Base-by-base conservation (phyloP, 53 echinoderm and acorn worm species). In the Stichopus horrens region DNA sequence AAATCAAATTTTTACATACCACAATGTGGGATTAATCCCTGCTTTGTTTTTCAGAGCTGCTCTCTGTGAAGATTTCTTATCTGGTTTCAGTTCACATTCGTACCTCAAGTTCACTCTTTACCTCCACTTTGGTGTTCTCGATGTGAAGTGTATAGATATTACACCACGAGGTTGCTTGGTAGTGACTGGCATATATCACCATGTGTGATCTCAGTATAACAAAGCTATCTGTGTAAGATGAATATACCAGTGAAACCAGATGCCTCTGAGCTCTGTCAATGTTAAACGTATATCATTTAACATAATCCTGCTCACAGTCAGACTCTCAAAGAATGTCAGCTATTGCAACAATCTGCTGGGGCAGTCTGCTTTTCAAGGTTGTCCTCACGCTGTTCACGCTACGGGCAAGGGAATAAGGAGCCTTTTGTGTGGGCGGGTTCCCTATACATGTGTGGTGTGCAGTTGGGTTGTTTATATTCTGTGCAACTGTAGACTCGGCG, bases 301-400 rank as follows among this genome's bases (percentile, higher is more conserved):
- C 71, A 71, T 18, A 71, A 71, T 37, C 16, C 71, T n/a, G 71
- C 71, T 71, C 19, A 71, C 6, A 20, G 71, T 18, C n/a, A 71
- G 71, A 20, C 81, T 81, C 81, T 18, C n/a, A 21, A 81, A 81
- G 81, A 81, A 81, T 81, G 81, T 56, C 81, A 81, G 81, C 81
- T 81, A 81, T 81, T 56, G 81, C 81, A 81, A 81, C 81, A 21
- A 81, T 81, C 81, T 57, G 9, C 52, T 23, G 79, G 79, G 79
- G n/a, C 53, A 18, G 55, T 7, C 79, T 79, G 79, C 10, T 16
- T 63, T 63, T 16, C 63, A 63, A 63, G 63, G 63, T 63, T 63
- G 63, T 63, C 63, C 63, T 63, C 63, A 7, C 63, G 63, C 63
- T 63, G 63, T 16, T 37, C 0, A 37, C 37, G 37, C 37, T 37